phyloP scores from a whole-genome alignment of 2,888 invertebrate genomes.

The Atethmia centrago region DNA sequence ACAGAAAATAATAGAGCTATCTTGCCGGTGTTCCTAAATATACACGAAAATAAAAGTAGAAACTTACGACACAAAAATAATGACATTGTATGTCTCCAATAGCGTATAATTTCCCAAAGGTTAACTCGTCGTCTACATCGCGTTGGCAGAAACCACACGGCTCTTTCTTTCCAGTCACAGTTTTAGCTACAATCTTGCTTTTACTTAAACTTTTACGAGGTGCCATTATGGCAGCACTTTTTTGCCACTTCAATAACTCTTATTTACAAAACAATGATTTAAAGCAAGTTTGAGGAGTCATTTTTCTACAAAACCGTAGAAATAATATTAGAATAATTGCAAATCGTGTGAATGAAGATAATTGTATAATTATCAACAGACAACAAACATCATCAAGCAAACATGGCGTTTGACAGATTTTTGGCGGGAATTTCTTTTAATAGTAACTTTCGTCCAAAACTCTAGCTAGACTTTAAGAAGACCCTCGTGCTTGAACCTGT shows the following conservation, averaged over 20 bases:
- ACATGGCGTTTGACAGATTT: slow-evolving; percentile 53
- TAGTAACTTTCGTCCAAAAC: slow-evolving; percentile 46
- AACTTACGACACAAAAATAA: slow-evolving; percentile 94
- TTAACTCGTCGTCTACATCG: slow-evolving; percentile 87
- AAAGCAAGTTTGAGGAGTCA: background rate
- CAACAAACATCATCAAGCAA: slow-evolving; percentile 44
- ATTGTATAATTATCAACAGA: slow-evolving; percentile 30
- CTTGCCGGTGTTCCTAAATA: no score
- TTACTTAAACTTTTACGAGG: slow-evolving; percentile 51
- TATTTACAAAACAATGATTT: background rate
- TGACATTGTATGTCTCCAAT: slow-evolving; percentile 92
- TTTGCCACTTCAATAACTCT: background rate
- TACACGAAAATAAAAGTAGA: background rate
- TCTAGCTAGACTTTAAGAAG: background rate
- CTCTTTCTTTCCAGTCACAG: slow-evolving; percentile 75
- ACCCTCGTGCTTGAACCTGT: no score
- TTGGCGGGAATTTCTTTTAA: slow-evolving; percentile 72
- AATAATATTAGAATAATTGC: background rate
- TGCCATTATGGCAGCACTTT: slow-evolving; percentile 64
- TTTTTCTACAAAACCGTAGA: background rate
- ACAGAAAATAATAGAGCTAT: background rate
- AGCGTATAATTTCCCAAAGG: slow-evolving; percentile 90
- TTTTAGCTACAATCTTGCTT: slow-evolving; percentile 72
- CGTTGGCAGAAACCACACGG: slow-evolving; percentile 90
- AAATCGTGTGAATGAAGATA: slow-evolving; percentile 6